Percentiles rank a stretch among this genome's conserved stretches.
Conservation (phyloP, 1,140 invertebrate species). For the Diorhabda elongata region DNA sequence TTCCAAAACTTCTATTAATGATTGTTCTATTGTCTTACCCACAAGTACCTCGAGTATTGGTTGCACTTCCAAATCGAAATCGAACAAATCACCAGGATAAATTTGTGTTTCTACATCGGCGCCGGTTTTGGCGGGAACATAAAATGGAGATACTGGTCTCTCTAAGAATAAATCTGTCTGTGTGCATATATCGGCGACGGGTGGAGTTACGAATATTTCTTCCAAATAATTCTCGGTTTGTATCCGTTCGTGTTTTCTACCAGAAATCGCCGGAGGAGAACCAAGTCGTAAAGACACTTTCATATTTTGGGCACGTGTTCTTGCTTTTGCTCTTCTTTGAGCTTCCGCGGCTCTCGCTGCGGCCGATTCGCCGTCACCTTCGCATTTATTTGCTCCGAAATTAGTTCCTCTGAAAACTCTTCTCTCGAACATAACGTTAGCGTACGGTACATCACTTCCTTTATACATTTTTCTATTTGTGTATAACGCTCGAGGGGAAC, state of each 20-base stretch:
- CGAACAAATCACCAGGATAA: conserved; percentile 81
- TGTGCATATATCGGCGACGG: conserved; percentile 67
- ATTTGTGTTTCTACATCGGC: conserved; percentile 81
- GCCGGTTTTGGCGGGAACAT: conserved; percentile 72
- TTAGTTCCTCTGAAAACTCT: conserved; percentile 78
- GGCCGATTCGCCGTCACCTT: conserved; percentile 58
- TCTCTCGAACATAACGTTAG: conserved; percentile 83
- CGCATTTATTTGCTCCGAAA: conserved; percentile 20
- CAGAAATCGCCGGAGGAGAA: conserved; percentile 68
- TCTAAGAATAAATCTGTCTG: conserved; percentile 86
- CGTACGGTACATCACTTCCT: conserved; percentile 50
- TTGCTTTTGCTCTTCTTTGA: conserved; percentile 56
- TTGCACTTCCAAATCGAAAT: conserved; percentile 85
- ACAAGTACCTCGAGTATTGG: conserved; percentile 83
- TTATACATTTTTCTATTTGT: conserved; percentile 37
- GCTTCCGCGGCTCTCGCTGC: conserved; percentile 58
- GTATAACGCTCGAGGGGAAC: conserved; percentile 39
- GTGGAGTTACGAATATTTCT: conserved; percentile 68
- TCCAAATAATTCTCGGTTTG: conserved; percentile 87
- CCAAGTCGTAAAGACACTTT: conserved; percentile 43
- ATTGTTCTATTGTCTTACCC: conserved; percentile 82
- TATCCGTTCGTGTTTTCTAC: conserved; percentile 74
- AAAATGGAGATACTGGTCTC: conserved; percentile 69
- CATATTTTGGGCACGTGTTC: conserved; percentile 54
- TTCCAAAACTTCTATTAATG: conserved; percentile 75